Conservation (phyloP, 2,113 vertebrate species). For the Menura novaehollandiae region DNA sequence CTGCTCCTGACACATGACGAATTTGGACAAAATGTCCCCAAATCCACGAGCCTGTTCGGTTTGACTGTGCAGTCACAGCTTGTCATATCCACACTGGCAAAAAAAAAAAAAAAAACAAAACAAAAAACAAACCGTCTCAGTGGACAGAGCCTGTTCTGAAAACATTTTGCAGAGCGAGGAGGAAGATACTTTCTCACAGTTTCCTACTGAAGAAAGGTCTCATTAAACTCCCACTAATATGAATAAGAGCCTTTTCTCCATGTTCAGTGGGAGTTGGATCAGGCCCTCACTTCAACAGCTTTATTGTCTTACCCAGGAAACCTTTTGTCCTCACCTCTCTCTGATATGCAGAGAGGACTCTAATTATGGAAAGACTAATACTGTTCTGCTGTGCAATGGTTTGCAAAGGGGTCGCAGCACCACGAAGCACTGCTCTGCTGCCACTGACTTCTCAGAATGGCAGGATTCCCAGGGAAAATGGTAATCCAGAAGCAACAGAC, state of each 20-base stretch:
- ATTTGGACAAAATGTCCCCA: conserved; percentile 42
- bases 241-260: conserved; percentile 33
- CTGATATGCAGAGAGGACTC: neutral
- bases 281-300: conserved; percentile 24
- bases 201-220: conserved; percentile 32
- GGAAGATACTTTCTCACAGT: conserved; percentile 55
- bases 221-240: conserved; percentile 19
- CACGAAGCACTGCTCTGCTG: neutral
- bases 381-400: neutral
- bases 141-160: conserved; percentile 1
- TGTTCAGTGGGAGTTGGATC: conserved; percentile 4
- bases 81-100: neutral
- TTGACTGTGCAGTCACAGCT: neutral
- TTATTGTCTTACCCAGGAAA: conserved; percentile 21
- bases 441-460: neutral
- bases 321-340: conserved; percentile 34
- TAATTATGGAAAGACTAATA: neutral
- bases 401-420: neutral
- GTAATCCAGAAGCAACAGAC: neutral
- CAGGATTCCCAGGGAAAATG: neutral
- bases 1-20: conserved; percentile 55
- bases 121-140: neutral
- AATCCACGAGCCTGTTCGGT: neutral
- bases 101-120: neutral
- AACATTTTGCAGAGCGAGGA: conserved; percentile 12